Conservation (phyloP, 2,797 vertebrate genomes). For the Cygnus olor region DNA sequence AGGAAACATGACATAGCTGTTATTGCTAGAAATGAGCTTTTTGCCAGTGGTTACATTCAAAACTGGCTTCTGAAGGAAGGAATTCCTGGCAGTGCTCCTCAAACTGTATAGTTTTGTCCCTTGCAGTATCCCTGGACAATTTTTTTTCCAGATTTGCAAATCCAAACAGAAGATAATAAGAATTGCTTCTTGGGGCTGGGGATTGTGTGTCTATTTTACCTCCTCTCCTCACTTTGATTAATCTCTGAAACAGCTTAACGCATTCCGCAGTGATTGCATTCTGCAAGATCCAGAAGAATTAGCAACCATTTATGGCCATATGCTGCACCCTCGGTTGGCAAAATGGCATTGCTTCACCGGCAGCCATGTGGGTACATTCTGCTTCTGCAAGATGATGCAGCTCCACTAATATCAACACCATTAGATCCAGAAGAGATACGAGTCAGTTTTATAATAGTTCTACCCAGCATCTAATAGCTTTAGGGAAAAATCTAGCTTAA, state of each 20-base stretch:
- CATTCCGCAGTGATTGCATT: background rate
- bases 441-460: background rate
- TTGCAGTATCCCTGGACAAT: background rate
- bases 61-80: conserved; percentile 23
- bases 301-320: background rate
- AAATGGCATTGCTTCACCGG: background rate
- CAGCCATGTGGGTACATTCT: background rate
- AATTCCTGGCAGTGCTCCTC: conserved; percentile 41
- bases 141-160: background rate
- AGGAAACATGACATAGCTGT: conserved; percentile 64
- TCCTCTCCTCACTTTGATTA: background rate
- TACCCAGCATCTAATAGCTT: background rate
- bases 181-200: background rate
- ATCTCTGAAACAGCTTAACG: background rate
- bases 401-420: background rate
- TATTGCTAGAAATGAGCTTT: conserved; percentile 35
- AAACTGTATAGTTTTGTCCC: background rate
- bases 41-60: conserved; percentile 34
- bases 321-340: background rate
- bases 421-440: background rate
- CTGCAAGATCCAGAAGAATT: background rate
- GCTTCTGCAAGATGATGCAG: background rate
- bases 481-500: background rate
- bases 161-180: background rate
- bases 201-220: background rate